These are phyloP conservation scores for Hystrix brachyura DNA, from an alignment of 2,113 vertebrate species.

Conservation along the genomic window DNA sequence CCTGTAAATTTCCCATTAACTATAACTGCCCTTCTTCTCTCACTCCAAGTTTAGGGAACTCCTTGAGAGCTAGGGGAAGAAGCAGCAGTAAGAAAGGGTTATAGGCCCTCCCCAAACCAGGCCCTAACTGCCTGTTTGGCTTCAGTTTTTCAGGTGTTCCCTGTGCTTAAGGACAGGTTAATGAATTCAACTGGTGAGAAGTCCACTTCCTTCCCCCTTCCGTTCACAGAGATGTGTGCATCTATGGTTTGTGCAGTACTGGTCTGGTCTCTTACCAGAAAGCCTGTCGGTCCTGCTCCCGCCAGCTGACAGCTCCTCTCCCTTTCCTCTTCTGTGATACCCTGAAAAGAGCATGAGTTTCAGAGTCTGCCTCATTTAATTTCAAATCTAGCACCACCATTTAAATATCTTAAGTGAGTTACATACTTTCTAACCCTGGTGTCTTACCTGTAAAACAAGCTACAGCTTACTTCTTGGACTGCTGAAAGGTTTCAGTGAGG, in stretches of 20 bases:
- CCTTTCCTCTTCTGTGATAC: background rate
- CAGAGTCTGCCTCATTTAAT: background rate
- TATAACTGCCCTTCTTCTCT: slow-evolving; percentile 31
- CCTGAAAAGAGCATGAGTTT: background rate
- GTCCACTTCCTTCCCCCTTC: background rate
- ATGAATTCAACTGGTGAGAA: slow-evolving; percentile 20
- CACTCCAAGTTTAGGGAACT: background rate
- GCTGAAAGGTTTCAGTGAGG: slow-evolving; percentile 50
- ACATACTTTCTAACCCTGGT: slow-evolving; percentile 20
- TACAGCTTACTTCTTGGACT: slow-evolving; percentile 18
- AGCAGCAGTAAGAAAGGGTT: slow-evolving; percentile 1
- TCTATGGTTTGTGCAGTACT: background rate
- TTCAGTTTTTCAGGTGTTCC: background rate
- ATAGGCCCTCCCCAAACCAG: background rate
- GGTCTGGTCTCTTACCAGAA: slow-evolving; percentile 8
- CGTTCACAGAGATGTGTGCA: background rate
- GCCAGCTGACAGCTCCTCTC: background rate
- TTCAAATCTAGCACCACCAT: background rate
- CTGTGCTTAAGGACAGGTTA: slow-evolving; percentile 19
- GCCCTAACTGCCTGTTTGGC: background rate
- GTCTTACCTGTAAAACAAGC: background rate
- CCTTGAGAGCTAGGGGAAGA: background rate
- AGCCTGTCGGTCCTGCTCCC: background rate
- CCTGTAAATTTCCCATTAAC: slow-evolving; percentile 50
- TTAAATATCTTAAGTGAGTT: slow-evolving; percentile 19